These are phyloP conservation scores for Beris chalybata DNA, from an alignment of 2,888 invertebrate species.

Conservation along the genomic window DNA sequence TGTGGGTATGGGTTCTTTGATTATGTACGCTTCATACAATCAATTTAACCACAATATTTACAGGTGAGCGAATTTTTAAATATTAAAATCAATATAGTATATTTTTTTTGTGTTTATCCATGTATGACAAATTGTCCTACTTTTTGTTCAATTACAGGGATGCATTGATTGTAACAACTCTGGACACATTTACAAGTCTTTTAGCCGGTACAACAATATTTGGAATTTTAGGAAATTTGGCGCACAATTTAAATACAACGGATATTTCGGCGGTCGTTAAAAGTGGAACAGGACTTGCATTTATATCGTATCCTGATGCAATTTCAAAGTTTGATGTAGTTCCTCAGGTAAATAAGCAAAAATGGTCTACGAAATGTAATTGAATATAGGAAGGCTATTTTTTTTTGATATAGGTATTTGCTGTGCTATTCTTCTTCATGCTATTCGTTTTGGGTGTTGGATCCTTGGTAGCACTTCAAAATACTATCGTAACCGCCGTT, in stretches of 20 bases:
- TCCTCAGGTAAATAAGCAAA: slow-evolving; percentile 64
- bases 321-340: slow-evolving; percentile 72
- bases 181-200: slow-evolving; percentile 80
- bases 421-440: slow-evolving; percentile 82
- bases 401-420: slow-evolving; percentile 63
- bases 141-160: slow-evolving; percentile 61
- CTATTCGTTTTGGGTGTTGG: slow-evolving; percentile 77
- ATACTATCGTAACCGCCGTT: slow-evolving; percentile 68
- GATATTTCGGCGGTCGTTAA: slow-evolving; percentile 68
- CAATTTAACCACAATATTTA: slow-evolving; percentile 70
- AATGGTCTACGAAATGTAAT: too few species aligned
- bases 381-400: slow-evolving; percentile 3
- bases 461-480: slow-evolving; percentile 71
- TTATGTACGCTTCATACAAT: slow-evolving; percentile 80
- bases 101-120: neutral
- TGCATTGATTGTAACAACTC: slow-evolving; percentile 75
- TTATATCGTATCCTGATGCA: slow-evolving; percentile 83
- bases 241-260: slow-evolving; percentile 62
- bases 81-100: neutral
- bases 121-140: neutral
- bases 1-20: slow-evolving; percentile 73
- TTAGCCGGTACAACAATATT: slow-evolving; percentile 81
- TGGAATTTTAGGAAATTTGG: slow-evolving; percentile 78
- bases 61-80: slow-evolving; percentile 57
- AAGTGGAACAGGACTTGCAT: slow-evolving; percentile 77